Base-by-base conservation (phyloP, 2,113 vertebrate species). In the Miniopterus natalensis region DNA sequence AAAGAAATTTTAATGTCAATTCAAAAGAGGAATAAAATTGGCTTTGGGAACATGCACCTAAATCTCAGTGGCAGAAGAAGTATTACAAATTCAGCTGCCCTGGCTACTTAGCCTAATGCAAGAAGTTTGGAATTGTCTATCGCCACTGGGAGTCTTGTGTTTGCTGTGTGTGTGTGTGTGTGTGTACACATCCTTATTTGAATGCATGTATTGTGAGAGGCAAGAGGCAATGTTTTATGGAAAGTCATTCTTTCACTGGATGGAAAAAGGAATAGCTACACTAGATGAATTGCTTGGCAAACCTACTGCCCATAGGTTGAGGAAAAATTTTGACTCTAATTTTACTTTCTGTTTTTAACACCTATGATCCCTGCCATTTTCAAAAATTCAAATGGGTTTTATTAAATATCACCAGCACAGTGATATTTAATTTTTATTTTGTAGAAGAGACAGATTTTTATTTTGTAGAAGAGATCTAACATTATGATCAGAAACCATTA, bases 1-100 rank as follows among this genome's bases (percentile, higher is more conserved):
- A 14, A 90, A 88, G 75, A 49, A 71, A 81, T 25, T n/a, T 81
- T 94, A 71, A 94, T 27, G 18, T 95, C 25, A 81, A 11, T 90
- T 86, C 47, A 75, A 78, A 88, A 81, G 55, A 63, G 29, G 49
- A 83, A 84, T 75, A 59, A 90, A 88, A 74, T 53, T 88, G 57
- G 29, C 47, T 97, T 91, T 83, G 29, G n/a, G 14, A 92, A 63
- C 2, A 51, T 1, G 65, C 23, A 65, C 25, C 8, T 18, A 42
- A 87, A 55, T 45, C 4, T 88, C 61, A 73, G n/a, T 29, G 36
- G 23, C 20, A 57, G 47, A 63, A 96, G 70, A 94, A 63, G 45
- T n/a, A 80, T 55, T 70, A 68, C 45, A 93, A 70, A 70, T 45
- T 4, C n/a, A 84, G 29, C 40, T 71, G 25, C 27, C 6, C 6